Conservation (phyloP, 2,888 invertebrate genomes). For the Autographa pulchrina region DNA sequence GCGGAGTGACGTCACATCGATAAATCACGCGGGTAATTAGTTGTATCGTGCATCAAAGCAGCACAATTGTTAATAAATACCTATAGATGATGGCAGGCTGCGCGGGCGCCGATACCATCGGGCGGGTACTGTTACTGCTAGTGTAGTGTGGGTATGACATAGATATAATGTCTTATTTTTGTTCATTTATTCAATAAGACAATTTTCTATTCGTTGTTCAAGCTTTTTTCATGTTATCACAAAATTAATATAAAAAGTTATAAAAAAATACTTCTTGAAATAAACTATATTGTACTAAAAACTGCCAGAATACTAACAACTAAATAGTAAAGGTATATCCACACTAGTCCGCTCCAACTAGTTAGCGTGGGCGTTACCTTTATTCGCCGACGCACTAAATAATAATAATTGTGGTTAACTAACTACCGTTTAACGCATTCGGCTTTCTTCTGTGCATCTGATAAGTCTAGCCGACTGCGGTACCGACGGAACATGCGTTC, state of each 20-base stretch:
- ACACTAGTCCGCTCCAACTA: conserved; percentile 49
- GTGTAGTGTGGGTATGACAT: conserved; percentile 59
- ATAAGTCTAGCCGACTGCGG: conserved; percentile 66
- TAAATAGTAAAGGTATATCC: conserved; percentile 55
- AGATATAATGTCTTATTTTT: neutral
- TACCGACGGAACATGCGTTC: conserved; percentile 60
- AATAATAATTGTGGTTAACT: conserved; percentile 87
- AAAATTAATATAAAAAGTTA: too few relatives aligned
- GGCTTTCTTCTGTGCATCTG: conserved; percentile 84
- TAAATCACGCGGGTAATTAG: conserved; percentile 77
- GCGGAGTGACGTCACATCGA: conserved; percentile 59
- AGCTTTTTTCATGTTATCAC: too few relatives aligned
- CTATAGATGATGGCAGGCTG: conserved; percentile 74
- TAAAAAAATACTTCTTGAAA: too few relatives aligned
- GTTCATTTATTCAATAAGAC: too few relatives aligned
- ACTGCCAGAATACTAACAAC: neutral
- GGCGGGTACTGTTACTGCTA: conserved; percentile 49
- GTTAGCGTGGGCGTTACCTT: conserved; percentile 80
- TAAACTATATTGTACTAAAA: neutral
- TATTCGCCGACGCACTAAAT: conserved; percentile 84
- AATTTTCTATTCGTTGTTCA: too few relatives aligned
- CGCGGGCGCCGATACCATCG: conserved; percentile 69
- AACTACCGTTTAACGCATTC: conserved; percentile 88
- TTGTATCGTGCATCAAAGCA: conserved; percentile 73
- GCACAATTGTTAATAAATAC: conserved; percentile 84